A percentile compares a stretch with the other conserved stretches of the same genome.
Evolutionary conservation across 2,797 vertebrate species (phyloP).

Genomic region (Megalops cyprinoides): DNA sequence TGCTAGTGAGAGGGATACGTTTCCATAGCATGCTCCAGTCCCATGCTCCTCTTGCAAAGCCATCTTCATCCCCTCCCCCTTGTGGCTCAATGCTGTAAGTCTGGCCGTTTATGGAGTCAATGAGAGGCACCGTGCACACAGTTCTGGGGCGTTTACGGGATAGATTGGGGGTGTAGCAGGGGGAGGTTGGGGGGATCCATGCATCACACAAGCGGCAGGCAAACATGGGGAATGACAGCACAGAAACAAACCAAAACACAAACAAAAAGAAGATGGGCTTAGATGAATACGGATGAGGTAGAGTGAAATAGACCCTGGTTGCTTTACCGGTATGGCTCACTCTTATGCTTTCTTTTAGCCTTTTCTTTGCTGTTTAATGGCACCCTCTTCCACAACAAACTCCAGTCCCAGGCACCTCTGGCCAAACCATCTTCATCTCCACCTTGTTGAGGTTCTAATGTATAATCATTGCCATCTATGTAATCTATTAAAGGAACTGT

Average conservation of each 20-base stretch:
- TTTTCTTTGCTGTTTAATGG: conserved; percentile 95
- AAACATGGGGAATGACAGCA: conserved; percentile 26
- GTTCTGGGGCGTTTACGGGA: conserved; percentile 79
- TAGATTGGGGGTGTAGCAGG: conserved; percentile 41
- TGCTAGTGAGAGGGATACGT: conserved; percentile 89
- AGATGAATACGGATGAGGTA: conserved; percentile 6
- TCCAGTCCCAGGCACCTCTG: conserved; percentile 99
- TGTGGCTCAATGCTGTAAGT: conserved; percentile 84
- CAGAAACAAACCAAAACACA: conserved; percentile 10
- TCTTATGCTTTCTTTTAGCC: conserved; percentile 90
- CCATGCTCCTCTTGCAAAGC: conserved; percentile 98
- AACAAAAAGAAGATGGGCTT: background rate
- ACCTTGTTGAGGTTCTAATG: conserved; percentile 96
- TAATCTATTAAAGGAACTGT: conserved; percentile 99
- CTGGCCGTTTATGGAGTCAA: conserved; percentile 96
- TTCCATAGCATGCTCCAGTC: conserved; percentile 99
- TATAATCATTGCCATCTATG: conserved; percentile 99
- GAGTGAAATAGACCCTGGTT: conserved; percentile 14
- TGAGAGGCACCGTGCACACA: conserved; percentile 94
- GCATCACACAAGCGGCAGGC: conserved; percentile 22
- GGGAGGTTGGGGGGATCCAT: conserved; percentile 27
- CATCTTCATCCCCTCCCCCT: conserved; percentile 94
- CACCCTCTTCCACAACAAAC: conserved; percentile 96
- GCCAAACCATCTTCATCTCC: conserved; percentile 98
- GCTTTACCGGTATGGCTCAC: conserved; percentile 95